Base-by-base conservation (phyloP, 2,888 invertebrate genomes). In the Dolichopus griseipennis region DNA sequence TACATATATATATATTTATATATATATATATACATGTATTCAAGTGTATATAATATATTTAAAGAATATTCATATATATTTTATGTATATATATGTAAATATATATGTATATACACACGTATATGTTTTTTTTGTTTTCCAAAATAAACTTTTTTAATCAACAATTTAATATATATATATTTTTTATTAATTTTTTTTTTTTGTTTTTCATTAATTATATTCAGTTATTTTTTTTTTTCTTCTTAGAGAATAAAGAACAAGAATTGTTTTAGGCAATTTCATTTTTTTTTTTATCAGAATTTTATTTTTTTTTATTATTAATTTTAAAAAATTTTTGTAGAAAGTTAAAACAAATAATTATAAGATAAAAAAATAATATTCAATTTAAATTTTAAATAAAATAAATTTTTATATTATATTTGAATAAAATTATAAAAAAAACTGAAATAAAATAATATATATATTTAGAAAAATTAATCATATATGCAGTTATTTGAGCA, bases 161-260 rank as follows among this genome's bases (percentile, higher is more conserved):
- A 52, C 52, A 52, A 52, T 52, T 18, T 52, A 52, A 18, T 52
- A 52, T 52, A 52, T 52, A 52, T 52, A 12, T 52, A 52, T 52
- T 12, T 52, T 52, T 52, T 52, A 4, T 18, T 52, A 15, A 52
- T 52, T 52, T 52, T 52, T 41, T 41, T 41, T 41, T 52, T 52
- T 15, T 52, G 18, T 52, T 52, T 52, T 27, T 27, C 27, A 4
- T 27, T 27, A 27, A 27, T 27, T 52, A 52, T 52, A 12, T 52
- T 52, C 52, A 52, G 52, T 52, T 52, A 18, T 41, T 41, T 41
- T 41, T 52, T 12, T 52, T 52, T 52, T 52, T 52, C 52, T 52
- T 52, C 52, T 52, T 52, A 52, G 52, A 52, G 52, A 52, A 52
- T 52, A 52, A 52, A 52, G 52, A 52, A 52, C 52, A 52, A 52